Conservation (phyloP, 2,797 vertebrate genomes). For the Labeo calbasu region DNA sequence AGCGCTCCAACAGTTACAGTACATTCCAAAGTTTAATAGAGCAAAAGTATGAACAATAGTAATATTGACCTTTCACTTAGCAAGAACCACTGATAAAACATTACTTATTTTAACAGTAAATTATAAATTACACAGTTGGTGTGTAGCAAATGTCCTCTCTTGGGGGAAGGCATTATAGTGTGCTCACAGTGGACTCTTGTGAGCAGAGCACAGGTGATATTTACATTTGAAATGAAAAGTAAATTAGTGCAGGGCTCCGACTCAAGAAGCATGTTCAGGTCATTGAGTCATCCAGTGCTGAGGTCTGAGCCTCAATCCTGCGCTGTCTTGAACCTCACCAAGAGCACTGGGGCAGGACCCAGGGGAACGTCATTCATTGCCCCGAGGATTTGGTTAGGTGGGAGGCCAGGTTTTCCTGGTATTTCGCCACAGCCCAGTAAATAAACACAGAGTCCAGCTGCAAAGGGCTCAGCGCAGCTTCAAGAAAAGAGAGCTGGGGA, state of each 20-base stretch:
- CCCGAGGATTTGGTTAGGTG: constrained; percentile 55
- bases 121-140: background rate
- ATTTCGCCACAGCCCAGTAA: constrained; percentile 60
- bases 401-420: constrained; percentile 60
- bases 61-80: background rate
- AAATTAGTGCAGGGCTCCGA: constrained; percentile 18
- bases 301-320: constrained; percentile 11
- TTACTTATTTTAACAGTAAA: too few species aligned
- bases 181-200: constrained; percentile 2
- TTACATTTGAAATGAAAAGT: constrained; percentile 30
- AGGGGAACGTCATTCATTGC: constrained; percentile 66
- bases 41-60: background rate
- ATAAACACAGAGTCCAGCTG: constrained; percentile 63
- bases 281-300: constrained; percentile 27
- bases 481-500: constrained; percentile 50
- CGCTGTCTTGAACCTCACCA: constrained; percentile 22
- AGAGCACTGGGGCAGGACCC: constrained; percentile 60
- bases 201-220: constrained; percentile 13
- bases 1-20: background rate
- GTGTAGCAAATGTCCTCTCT: background rate
- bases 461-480: constrained; percentile 50
- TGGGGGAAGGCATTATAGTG: background rate
- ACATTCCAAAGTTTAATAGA: background rate
- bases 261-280: constrained; percentile 33
- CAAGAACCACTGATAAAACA: background rate